A percentile compares a stretch with the other conserved stretches of the same genome.
Conservation (phyloP, 2,888 invertebrate genomes). For the Thereva nobilitata region DNA sequence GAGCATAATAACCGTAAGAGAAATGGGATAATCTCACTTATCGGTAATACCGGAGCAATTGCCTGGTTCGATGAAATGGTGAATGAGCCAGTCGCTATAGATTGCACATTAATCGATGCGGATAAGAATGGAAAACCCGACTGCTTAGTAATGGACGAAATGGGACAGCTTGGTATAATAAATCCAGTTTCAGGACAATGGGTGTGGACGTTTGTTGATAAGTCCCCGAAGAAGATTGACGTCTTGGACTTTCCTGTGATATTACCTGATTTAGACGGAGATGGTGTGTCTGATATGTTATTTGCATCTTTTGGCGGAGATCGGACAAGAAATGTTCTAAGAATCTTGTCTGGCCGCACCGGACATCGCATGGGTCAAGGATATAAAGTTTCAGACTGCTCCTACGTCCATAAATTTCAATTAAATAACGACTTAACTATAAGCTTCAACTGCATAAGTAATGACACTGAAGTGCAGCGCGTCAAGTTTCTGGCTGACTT, state of each 20-base stretch:
- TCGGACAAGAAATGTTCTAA: conserved; percentile 64
- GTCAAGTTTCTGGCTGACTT: conserved; percentile 58
- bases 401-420: conserved; percentile 63
- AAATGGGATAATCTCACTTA: conserved; percentile 71
- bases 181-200: conserved; percentile 65
- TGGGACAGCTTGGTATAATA: conserved; percentile 66
- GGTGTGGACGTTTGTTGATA: conserved; percentile 59
- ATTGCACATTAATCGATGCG: conserved; percentile 74
- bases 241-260: conserved; percentile 71
- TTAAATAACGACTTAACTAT: conserved; percentile 61
- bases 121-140: conserved; percentile 71
- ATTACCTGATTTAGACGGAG: conserved; percentile 73
- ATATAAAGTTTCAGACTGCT: conserved; percentile 64
- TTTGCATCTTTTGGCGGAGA: conserved; percentile 62
- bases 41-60: conserved; percentile 70
- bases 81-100: conserved; percentile 71
- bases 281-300: conserved; percentile 71
- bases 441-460: conserved; percentile 65
- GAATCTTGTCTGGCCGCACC: conserved; percentile 71
- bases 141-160: conserved; percentile 74
- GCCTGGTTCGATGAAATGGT: conserved; percentile 75
- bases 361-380: conserved; percentile 70
- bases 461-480: conserved; percentile 62
- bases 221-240: conserved; percentile 58
- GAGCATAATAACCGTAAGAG: conserved; percentile 55